Conservation (phyloP, 2,888 invertebrate genomes). For the Dorcus parallelipipedus region DNA sequence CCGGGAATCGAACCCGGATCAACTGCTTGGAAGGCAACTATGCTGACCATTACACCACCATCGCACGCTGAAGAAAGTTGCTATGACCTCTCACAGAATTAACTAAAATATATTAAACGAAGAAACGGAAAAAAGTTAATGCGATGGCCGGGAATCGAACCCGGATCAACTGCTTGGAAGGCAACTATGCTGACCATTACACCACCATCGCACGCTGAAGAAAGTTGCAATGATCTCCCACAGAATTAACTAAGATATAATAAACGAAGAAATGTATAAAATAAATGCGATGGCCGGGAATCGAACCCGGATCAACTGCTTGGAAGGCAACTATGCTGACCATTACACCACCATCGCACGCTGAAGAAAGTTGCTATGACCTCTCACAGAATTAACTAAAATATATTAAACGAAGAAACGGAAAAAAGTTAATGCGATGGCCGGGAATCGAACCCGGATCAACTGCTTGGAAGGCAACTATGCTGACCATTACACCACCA, state of each 20-base stretch:
- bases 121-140: slow-evolving; percentile 19
- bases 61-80: not conserved
- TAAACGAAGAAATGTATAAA: too few species aligned
- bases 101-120: too few species aligned
- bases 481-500: slow-evolving; percentile 52
- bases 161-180: slow-evolving; percentile 53
- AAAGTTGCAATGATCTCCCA: too few species aligned
- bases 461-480: slow-evolving; percentile 53
- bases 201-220: slow-evolving; percentile 44
- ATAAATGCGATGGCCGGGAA: slow-evolving; percentile 49
- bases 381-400: too few species aligned
- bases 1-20: slow-evolving; percentile 52
- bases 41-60: slow-evolving; percentile 48
- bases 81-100: too few species aligned
- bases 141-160: slow-evolving; percentile 53
- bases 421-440: slow-evolving; percentile 41
- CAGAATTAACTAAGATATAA: too few species aligned
- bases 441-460: slow-evolving; percentile 53
- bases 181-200: slow-evolving; percentile 52
- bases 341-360: slow-evolving; percentile 50
- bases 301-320: slow-evolving; percentile 53
- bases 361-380: too few species aligned
- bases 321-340: slow-evolving; percentile 52
- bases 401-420: too few species aligned
- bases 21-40: slow-evolving; percentile 52